Conservation (phyloP, 2,113 vertebrate species). For the Greenwoodochromis staneri region DNA sequence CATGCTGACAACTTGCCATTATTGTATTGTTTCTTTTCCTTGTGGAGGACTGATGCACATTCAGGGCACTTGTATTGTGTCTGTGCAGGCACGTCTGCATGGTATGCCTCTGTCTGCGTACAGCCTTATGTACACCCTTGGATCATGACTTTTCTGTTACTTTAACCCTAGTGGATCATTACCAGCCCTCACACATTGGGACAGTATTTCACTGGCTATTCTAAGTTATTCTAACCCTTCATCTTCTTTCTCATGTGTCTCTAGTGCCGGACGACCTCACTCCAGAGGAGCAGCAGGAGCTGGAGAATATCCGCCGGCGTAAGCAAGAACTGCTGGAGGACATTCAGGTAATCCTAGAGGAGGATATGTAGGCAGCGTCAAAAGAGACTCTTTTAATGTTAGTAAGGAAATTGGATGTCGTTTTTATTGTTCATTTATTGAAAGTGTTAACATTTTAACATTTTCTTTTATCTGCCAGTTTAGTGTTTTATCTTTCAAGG, state of each 20-base stretch:
- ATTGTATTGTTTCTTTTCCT: neutral
- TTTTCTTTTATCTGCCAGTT: neutral
- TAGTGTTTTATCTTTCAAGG: neutral
- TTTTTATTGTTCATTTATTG: neutral
- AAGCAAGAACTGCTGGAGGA: conserved; percentile 97
- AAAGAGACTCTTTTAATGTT: neutral
- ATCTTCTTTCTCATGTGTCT: neutral
- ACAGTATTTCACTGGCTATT: neutral
- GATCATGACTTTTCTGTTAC: neutral
- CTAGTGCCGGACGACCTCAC: conserved; percentile 93
- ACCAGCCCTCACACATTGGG: neutral
- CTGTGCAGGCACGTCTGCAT: neutral
- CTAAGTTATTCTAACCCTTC: conserved; percentile 14
- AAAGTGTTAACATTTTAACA: neutral
- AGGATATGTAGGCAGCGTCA: neutral
- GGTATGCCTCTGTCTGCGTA: neutral
- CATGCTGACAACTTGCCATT: neutral
- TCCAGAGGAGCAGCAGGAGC: conserved; percentile 89
- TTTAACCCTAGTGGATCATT: neutral
- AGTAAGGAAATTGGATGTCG: neutral
- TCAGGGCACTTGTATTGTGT: neutral
- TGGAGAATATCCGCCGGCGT: conserved; percentile 92
- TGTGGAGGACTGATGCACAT: neutral
- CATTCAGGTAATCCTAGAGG: conserved; percentile 81
- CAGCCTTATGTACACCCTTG: neutral